Base-by-base conservation (phyloP, 1,140 invertebrate species). In the Drosophila bocki region DNA sequence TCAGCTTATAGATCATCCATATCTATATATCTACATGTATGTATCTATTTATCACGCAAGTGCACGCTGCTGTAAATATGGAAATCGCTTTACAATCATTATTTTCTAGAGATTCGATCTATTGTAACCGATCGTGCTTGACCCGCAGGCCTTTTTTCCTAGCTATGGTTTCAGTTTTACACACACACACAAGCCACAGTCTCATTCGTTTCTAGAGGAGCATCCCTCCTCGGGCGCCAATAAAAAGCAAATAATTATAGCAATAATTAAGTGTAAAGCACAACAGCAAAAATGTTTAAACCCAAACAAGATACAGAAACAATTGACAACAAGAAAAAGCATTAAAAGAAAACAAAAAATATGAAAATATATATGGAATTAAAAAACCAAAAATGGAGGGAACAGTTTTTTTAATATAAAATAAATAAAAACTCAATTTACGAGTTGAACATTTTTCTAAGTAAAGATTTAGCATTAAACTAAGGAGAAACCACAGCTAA, bases 361-460 rank as follows among this genome's bases (percentile, higher is more conserved):
- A 15, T 51, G 50, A 44, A 54, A 56, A 85, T 82, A 62, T 67
- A 81, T 71, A 79, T 90, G 81, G 80, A 19, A 90, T 82, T 90
- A 78, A 88, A 88, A 90, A 90, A 90, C 83, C 85, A 82, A 90
- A 83, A 87, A 85, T 85, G 82, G 79, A 67, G 85, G 85, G 85
- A 90, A 90, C 85, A 90, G 85, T 85, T 90, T 90, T 90, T 84
- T 85, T 53, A 53, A 53, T 53, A 35, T 13, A 53, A 53, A 8
- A 83, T 78, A 80, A 88, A 80, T 69, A 68, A 59, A 68, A 88
- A 88, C 85, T 88, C 78, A 71, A 80, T 90, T 81, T 88, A 81
- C 74, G 81, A 88, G 85, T 81, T 88, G 45, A 84, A 81, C 58
- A 54, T 60, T 90, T 88, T 90, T 88, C 74, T 90, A 88, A 88